These are phyloP conservation scores for Eupithecia insigniata DNA, from an alignment of 2,888 invertebrate genomes.

Conservation along the genomic window DNA sequence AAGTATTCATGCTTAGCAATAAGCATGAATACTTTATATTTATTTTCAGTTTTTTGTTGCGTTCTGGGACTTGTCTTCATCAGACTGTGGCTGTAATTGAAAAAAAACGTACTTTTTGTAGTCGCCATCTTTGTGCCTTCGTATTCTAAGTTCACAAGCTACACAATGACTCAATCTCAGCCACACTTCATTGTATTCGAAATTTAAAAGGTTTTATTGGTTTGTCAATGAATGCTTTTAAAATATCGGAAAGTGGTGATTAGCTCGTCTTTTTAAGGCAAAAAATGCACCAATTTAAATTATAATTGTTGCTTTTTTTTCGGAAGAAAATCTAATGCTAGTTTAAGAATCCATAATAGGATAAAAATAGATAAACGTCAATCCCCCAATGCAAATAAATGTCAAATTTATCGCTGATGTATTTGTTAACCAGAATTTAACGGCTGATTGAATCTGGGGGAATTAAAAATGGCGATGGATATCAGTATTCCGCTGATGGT, in stretches of 20 bases:
- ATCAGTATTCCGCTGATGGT: conserved; percentile 39
- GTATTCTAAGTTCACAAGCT: not conserved
- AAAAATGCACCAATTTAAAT: no score
- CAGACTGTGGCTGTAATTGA: not conserved
- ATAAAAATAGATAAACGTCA: not conserved
- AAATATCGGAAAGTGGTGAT: not conserved
- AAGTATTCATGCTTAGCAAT: no score
- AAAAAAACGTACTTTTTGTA: not conserved
- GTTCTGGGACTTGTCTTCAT: conserved; percentile 1
- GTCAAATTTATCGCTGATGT: conserved; percentile 45
- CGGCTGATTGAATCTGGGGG: conserved; percentile 52
- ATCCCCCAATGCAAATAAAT: conserved; percentile 21
- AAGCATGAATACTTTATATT: conserved; percentile 47
- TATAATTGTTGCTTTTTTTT: no score
- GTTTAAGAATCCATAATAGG: not conserved
- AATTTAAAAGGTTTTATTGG: not conserved
- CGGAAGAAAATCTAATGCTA: not conserved
- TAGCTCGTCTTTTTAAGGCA: no score
- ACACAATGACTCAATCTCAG: not conserved
- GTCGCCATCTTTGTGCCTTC: not conserved
- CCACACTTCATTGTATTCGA: not conserved
- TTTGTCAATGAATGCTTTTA: not conserved
- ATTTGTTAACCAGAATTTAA: conserved; percentile 49
- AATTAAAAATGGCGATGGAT: conserved; percentile 51
- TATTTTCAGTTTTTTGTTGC: conserved; percentile 35